Base-by-base conservation (phyloP, 2,888 invertebrate species). In the Branchellion lobata region DNA sequence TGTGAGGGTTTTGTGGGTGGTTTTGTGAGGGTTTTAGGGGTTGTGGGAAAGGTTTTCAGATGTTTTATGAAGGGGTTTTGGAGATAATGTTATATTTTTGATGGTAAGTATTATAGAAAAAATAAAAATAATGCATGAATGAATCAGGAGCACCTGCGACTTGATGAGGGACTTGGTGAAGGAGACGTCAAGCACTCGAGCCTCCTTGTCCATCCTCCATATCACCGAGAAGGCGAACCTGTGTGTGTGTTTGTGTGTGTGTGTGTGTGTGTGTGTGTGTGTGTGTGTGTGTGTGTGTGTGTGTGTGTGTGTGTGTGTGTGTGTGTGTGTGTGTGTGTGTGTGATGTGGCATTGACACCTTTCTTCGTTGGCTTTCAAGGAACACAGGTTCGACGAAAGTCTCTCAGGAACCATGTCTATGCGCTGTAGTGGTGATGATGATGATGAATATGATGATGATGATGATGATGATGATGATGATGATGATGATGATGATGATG, bases 311-410 rank as follows among this genome's bases (percentile, higher is more conserved):
- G n/a, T 87, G 72, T 31, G 24, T 21, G n/a, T 5, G 11, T n/a
- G 72, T 27, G 3, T n/a, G 65, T 11, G 5, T 27, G n/a, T 5
- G 3, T n/a, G 65, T 5, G 5, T n/a, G 65, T 8, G 5, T 65
- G 65, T 11, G n/a, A n/a, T n/a, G n/a, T n/a, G n/a, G n/a, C n/a
- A n/a, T n/a, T n/a, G 24, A n/a, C 21, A 77, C 82, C 89, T 87
- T 82, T 79, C 84, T 57, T 82, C 95, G 27, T 92, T 92, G 0
- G 94, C 95, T 71, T 95, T 91, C 79, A 99, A 88, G 0, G 99
- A 99, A 87, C 98, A 99, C 73, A 99, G 88, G 88, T 99, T 97
- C 0, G 95, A 94, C 88, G 96, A 96, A 0, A 99, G 90, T 75
- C 97, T 88, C 84, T 94, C 95, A 87, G 91, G 88, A 8, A 90